Base-by-base conservation (phyloP, 2,888 invertebrate species). In the Bombylius major region DNA sequence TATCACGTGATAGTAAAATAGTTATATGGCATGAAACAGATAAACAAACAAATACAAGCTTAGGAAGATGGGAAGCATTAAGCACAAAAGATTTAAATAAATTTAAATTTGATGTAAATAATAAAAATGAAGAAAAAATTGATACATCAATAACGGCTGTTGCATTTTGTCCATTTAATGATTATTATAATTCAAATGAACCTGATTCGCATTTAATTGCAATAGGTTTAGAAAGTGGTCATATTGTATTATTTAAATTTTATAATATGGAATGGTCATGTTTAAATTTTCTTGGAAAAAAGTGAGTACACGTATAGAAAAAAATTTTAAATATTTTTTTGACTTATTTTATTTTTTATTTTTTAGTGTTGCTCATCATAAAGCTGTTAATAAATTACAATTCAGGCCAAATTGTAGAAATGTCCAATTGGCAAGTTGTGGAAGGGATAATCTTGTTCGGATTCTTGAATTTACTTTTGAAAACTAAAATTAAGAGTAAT, bases 1-100 rank as follows among this genome's bases (percentile, higher is more conserved):
- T 89, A 0, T 93, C 95, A 0, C 78, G 95, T 58, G 96, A 96
- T 69, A 94, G 94, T 47, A 93, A 88, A 79, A 78, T 79, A 61
- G 71, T 64, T 57, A 59, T 62, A 23, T 74, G 72, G 70, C 65
- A 47, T 50, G 59, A 62, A 42, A 32, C 49, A 1, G 55, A 59
- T 4, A 48, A 51, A 8, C 6, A 39, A 6, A 44, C 45, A 8
- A 64, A 70, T 9, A 69, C 75, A 0, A 76, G 78, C 0, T 70
- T 82, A 0, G 77, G 77, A 31, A 69, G 75, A 33, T 81, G 80
- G 71, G 69, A 73, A n/a, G 67, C 77, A 0, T 68, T 71, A 5
- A 74, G 75, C 5, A 63, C 56, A 12, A 67, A 86, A 23, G 80
- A 82, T 58, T 63, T 82, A 4, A 70, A 77, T 58, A 23, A 23